Conservation (phyloP, 2,888 invertebrate species). For the Cotesia congregata region DNA sequence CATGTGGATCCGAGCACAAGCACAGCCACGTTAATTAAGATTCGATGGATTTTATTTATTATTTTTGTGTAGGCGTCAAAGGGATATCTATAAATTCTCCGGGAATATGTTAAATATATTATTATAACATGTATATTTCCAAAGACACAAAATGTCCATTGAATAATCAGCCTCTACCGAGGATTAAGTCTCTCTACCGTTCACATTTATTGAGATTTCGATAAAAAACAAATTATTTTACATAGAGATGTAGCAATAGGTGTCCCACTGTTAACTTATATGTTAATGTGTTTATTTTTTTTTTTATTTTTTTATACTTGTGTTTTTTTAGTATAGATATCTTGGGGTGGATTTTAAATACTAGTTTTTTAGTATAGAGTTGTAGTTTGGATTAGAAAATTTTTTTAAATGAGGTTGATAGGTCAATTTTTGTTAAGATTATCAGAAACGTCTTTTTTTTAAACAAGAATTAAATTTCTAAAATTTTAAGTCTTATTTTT, state of each 20-base stretch:
- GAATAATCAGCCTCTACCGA: background rate
- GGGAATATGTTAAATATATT: background rate
- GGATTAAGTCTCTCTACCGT: conserved; percentile 1
- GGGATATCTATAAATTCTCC: conserved; percentile 21
- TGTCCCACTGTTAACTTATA: background rate
- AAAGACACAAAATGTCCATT: background rate
- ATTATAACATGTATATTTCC: conserved; percentile 7
- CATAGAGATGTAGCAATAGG: conserved; percentile 3
- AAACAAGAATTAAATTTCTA: too few relatives aligned
- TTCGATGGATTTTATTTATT: conserved; percentile 32
- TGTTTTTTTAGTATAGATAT: too few relatives aligned
- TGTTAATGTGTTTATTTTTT: background rate
- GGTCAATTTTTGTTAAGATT: too few relatives aligned
- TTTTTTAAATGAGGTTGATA: too few relatives aligned
- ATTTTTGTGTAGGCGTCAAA: conserved; percentile 31
- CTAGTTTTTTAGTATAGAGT: too few relatives aligned
- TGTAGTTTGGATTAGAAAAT: too few relatives aligned
- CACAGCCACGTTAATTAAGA: conserved; percentile 23
- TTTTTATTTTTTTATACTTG: too few relatives aligned
- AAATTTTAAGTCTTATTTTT: too few relatives aligned
- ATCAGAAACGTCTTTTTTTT: too few relatives aligned
- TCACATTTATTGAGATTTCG: background rate
- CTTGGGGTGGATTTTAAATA: too few relatives aligned
- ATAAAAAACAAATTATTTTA: conserved; percentile 1
- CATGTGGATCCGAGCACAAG: background rate